A percentile compares a stretch with the other conserved stretches of the same genome.
phyloP scores from a whole-genome alignment of 2,797 vertebrate species.

The Bucorvus abyssinicus region DNA sequence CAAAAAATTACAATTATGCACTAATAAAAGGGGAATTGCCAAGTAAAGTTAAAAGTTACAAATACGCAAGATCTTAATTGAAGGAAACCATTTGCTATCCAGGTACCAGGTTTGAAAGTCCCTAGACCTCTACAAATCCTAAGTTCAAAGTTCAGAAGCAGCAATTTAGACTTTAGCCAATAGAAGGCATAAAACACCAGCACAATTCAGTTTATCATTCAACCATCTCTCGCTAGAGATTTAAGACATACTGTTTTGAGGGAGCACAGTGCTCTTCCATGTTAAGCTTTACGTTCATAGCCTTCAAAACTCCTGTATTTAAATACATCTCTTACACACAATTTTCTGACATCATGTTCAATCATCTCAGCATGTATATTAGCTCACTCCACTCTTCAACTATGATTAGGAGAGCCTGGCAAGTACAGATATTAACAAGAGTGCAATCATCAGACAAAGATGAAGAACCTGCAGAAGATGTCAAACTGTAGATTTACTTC shows the following conservation, averaged over 20 bases:
- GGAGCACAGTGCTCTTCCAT: background rate
- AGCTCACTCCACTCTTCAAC: background rate
- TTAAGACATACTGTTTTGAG: background rate
- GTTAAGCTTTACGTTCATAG: background rate
- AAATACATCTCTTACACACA: background rate
- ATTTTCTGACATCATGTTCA: background rate
- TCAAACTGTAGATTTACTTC: background rate
- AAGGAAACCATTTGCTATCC: background rate
- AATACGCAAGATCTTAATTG: background rate
- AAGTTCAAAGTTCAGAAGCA: background rate
- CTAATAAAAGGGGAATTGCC: background rate
- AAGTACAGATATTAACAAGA: background rate
- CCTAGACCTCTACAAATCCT: background rate
- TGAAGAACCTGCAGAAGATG: background rate
- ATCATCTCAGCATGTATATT: background rate
- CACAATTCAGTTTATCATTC: background rate
- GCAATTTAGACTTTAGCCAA: background rate
- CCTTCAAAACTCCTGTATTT: background rate
- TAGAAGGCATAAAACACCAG: background rate
- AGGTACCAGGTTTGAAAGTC: background rate
- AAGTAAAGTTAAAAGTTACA: background rate
- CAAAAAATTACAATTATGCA: slow-evolving; percentile 1
- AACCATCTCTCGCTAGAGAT: background rate
- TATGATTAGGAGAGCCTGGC: background rate
- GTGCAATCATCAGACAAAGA: background rate